A percentile compares a stretch with the other conserved stretches of the same genome.
Conservation (phyloP, 2,797 vertebrate species). For the Melanotaenia trifasciata region DNA sequence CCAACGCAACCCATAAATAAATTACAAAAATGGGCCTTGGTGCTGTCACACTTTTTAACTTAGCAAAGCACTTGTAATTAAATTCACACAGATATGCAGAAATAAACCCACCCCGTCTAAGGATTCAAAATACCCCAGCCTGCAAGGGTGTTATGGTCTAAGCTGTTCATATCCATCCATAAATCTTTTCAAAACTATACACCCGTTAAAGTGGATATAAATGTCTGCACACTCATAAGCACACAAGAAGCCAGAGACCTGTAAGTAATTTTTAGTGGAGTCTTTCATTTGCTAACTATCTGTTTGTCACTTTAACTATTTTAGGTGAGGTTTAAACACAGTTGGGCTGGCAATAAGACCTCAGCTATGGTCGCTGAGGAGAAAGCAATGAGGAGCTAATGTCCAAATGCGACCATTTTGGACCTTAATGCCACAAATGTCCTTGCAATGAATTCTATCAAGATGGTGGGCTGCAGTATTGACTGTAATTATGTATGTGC, state of each 20-base stretch:
- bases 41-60: constrained; percentile 73
- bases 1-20: constrained; percentile 77
- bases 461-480: constrained; percentile 37
- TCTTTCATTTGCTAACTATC: constrained; percentile 80
- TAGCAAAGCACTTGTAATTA: constrained; percentile 79
- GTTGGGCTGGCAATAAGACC: constrained; percentile 69
- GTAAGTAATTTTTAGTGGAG: constrained; percentile 75
- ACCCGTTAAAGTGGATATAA: constrained; percentile 66
- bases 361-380: constrained; percentile 77
- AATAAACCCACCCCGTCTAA: constrained; percentile 70
- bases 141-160: constrained; percentile 62
- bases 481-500: constrained; percentile 45
- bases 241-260: constrained; percentile 65
- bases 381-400: constrained; percentile 60
- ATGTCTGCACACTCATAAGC: constrained; percentile 68
- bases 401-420: constrained; percentile 61
- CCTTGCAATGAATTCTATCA: constrained; percentile 50
- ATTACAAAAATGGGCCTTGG: constrained; percentile 71
- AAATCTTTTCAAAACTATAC: constrained; percentile 68
- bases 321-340: constrained; percentile 70
- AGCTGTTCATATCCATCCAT: constrained; percentile 59
- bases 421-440: constrained; percentile 54
- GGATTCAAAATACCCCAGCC: constrained; percentile 70
- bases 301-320: constrained; percentile 77
- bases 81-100: constrained; percentile 79